Evolutionary conservation across 2,888 invertebrate species (phyloP).

Genomic region (Habrosyne pyritoides): DNA sequence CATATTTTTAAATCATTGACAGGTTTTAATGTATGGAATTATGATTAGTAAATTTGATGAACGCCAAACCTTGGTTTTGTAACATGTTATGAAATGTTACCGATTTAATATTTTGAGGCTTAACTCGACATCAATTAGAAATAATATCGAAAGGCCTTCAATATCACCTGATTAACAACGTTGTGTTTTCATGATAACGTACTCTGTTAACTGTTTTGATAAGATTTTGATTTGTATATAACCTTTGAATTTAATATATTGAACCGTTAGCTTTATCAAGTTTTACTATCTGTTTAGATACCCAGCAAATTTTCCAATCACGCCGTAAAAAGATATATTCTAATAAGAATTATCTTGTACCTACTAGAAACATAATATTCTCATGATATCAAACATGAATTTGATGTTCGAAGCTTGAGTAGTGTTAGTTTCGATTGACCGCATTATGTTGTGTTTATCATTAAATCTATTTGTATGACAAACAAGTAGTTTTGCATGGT

Average conservation of each 20-base stretch:
- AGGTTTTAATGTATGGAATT: slow-evolving; percentile 32
- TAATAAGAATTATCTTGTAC: slow-evolving; percentile 8
- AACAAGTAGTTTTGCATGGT: slow-evolving; percentile 49
- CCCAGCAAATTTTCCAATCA: background rate
- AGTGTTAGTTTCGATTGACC: slow-evolving; percentile 13
- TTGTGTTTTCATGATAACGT: slow-evolving; percentile 40
- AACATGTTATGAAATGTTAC: slow-evolving; percentile 43
- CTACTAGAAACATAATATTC: background rate
- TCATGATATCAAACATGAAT: background rate
- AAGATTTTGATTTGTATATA: slow-evolving; percentile 45
- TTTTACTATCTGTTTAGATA: background rate
- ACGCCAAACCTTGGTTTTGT: slow-evolving; percentile 47
- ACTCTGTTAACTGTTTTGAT: slow-evolving; percentile 38
- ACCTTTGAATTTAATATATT: slow-evolving; percentile 27
- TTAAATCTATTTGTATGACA: slow-evolving; percentile 17
- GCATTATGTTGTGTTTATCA: slow-evolving; percentile 18
- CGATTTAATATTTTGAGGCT: slow-evolving; percentile 5
- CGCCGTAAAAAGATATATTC: background rate
- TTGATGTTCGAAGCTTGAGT: background rate
- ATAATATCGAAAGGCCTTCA: slow-evolving; percentile 41
- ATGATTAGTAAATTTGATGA: slow-evolving; percentile 39
- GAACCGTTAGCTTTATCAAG: background rate
- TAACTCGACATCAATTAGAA: slow-evolving; percentile 13
- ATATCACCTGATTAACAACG: slow-evolving; percentile 42
- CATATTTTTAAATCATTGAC: slow-evolving; percentile 38